phyloP scores from a whole-genome alignment of 2,888 invertebrate genomes.

The Disparrhopalites patrizii region DNA sequence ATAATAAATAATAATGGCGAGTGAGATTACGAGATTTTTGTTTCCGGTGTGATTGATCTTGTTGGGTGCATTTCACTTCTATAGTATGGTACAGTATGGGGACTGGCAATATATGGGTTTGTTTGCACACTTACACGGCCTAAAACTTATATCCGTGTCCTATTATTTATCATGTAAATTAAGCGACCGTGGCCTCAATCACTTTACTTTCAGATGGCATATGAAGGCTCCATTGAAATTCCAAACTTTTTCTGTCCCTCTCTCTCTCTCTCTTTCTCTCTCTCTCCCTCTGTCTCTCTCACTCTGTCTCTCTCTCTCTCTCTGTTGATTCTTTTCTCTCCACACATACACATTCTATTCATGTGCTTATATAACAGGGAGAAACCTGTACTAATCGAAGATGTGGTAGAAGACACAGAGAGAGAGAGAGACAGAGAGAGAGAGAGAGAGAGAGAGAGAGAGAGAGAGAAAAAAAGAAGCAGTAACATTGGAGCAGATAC shows the following conservation, averaged over 20 bases:
- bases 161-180: constrained; percentile 30
- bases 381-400: no score
- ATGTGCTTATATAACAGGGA: no score
- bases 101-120: background rate
- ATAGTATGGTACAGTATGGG: no score
- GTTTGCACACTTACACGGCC: background rate
- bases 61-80: background rate
- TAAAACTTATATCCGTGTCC: constrained; percentile 12
- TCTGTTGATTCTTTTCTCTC: no score
- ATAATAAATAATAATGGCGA: constrained; percentile 17
- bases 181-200: constrained; percentile 46
- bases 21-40: constrained; percentile 35
- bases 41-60: constrained; percentile 47
- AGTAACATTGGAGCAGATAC: no score
- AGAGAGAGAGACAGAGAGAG: no score
- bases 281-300: no score
- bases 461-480: background rate
- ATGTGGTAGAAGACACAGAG: no score
- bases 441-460: background rate
- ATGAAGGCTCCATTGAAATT: constrained; percentile 34
- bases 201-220: constrained; percentile 41
- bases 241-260: no score
- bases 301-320: no score
- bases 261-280: no score
- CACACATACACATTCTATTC: no score